phyloP scores from a whole-genome alignment of 2,888 invertebrate species.

The Falcaria lacertinaria region DNA sequence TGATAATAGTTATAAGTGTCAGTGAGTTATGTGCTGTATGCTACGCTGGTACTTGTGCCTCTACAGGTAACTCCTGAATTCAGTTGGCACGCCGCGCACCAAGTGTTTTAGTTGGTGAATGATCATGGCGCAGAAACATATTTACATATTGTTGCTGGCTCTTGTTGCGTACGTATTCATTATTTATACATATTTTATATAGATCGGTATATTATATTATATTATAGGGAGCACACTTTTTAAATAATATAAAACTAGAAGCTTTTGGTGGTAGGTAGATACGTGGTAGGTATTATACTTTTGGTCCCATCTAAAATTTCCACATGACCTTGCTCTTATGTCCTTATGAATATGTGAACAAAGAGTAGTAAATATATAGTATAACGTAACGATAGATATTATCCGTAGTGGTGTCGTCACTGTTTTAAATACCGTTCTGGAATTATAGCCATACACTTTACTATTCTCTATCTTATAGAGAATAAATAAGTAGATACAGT shows the following conservation, averaged over 20 bases:
- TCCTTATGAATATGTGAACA: not conserved
- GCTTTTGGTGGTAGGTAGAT: too few relatives aligned
- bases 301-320: not conserved
- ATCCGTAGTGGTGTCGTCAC: too few relatives aligned
- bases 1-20: slow-evolving; percentile 78
- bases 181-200: slow-evolving; percentile 4
- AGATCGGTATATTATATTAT: not conserved
- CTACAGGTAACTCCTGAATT: slow-evolving; percentile 55
- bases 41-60: slow-evolving; percentile 58
- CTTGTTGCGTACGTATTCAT: slow-evolving; percentile 57
- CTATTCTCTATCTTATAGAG: too few relatives aligned
- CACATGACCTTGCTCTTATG: not conserved
- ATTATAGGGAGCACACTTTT: too few relatives aligned
- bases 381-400: too few relatives aligned
- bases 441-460: too few relatives aligned
- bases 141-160: slow-evolving; percentile 49
- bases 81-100: slow-evolving; percentile 37
- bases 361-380: too few relatives aligned
- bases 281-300: too few relatives aligned
- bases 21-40: slow-evolving; percentile 70
- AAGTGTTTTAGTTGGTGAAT: slow-evolving; percentile 41
- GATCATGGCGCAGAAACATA: slow-evolving; percentile 54
- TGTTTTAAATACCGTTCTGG: too few relatives aligned
- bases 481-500: too few relatives aligned
- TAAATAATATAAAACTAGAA: too few relatives aligned